Evolutionary conservation across 1,140 invertebrate species (phyloP), one percentile per base, ranked within the genome.

Genomic region (Physella acuta): DNA sequence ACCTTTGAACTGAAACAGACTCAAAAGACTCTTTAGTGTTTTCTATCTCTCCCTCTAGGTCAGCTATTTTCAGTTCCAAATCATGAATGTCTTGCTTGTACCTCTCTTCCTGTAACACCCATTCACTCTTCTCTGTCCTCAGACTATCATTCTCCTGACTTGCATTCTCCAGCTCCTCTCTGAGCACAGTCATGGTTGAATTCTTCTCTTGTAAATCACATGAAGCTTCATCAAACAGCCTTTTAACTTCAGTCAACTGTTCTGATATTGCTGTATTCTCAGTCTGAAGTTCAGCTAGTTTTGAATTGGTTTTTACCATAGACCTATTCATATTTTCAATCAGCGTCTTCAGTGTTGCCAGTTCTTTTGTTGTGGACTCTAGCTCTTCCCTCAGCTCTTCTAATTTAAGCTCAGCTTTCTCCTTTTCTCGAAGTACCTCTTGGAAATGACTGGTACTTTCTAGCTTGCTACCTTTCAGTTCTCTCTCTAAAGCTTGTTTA

Each of bases 11-110:
- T 1, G 62, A 64, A 3, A 64, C 44, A 0, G 62, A 64, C 31
- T 64, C 62, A 64, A 64, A 64, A 4, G 62, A 64, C 16, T 64
- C 62, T 34, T 36, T 31, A 16, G 62, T 64, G 49, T 49, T 64
- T 49, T 52, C 62, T 2, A 64, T 36, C 30, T 64, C 62, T 1
- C 1, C 33, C 34, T 64, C 34, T 1, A 64, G 26, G 28, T 64
- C 62, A 20, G 44, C 2, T 14, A 64, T 24, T 36, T 64, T 64
- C 16, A 64, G 17, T 36, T 64, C 51, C 14, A 64, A 17, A 33
- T 51, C 51, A 53, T 36, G 5, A 20, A 64, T 64, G 20, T 52
- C 49, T 28, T 51, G 26, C 30, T 64, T 64, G 28, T 52, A 36
- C 30, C 20, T 53, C 30, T 64, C 62, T n/a, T 64, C 62, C 28